Evolutionary conservation across 30 jellyfish, hydroid and myxozoan genomes (phyloP).

Genomic region (Pseudorhiza aurosa): DNA sequence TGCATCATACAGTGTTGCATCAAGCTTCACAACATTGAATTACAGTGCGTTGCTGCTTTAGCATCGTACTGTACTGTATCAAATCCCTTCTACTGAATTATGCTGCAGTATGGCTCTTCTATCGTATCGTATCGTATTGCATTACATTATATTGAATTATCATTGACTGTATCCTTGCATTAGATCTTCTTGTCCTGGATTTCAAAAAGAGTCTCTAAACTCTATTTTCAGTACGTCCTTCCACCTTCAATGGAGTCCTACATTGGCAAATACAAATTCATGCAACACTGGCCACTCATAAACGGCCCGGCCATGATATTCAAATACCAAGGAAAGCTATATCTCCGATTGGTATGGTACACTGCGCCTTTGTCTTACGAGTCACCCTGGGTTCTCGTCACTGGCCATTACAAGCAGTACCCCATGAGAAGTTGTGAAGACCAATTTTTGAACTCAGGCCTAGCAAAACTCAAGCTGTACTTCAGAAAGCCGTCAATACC

Average conservation of each 20-base stretch:
- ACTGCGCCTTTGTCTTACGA: slow-evolving; percentile 47
- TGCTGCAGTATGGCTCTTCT: too few relatives aligned
- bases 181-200: too few relatives aligned
- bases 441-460: slow-evolving; percentile 34
- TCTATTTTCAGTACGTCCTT: slow-evolving; percentile 61
- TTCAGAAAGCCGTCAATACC: slow-evolving; percentile 47
- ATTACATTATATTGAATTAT: not conserved
- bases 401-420: slow-evolving; percentile 58
- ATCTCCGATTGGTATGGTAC: slow-evolving; percentile 65
- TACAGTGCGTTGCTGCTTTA: too few relatives aligned
- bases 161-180: too few relatives aligned
- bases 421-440: slow-evolving; percentile 60
- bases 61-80: too few relatives aligned
- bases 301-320: slow-evolving; percentile 20
- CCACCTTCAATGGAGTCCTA: slow-evolving; percentile 64
- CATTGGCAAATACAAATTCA: slow-evolving; percentile 59
- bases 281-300: slow-evolving; percentile 80
- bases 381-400: slow-evolving; percentile 54
- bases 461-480: slow-evolving; percentile 26
- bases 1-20: too few relatives aligned
- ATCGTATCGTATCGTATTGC: not conserved
- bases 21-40: too few relatives aligned
- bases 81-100: too few relatives aligned
- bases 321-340: slow-evolving; percentile 11
- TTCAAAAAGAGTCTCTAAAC: too few relatives aligned